A percentile compares a stretch with the other conserved stretches of the same genome.
Conservation (phyloP, 1,140 invertebrate genomes). For the Cotesia vestalis region DNA sequence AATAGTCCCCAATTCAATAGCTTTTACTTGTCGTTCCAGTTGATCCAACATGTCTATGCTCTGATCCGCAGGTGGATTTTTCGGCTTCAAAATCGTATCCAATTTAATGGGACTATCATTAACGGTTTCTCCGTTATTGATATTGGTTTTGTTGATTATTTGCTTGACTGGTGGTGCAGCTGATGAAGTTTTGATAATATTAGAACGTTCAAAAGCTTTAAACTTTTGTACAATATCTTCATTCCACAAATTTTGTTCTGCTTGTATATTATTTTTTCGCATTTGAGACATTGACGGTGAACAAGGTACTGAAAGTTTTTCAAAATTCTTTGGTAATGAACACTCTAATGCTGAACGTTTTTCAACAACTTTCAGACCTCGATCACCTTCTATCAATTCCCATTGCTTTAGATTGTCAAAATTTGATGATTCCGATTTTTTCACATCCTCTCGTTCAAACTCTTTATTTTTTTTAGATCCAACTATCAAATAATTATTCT, state of each 20-base stretch:
- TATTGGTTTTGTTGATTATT: not conserved
- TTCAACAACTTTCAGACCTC: conserved; percentile 49
- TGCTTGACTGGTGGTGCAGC: not conserved
- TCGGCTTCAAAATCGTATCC: conserved; percentile 35
- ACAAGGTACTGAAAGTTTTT: conserved; percentile 20
- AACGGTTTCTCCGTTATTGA: not conserved
- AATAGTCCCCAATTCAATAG: conserved; percentile 57
- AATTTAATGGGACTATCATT: conserved; percentile 32
- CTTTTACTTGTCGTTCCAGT: conserved; percentile 57
- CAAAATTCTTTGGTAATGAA: conserved; percentile 19
- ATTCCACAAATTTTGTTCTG: conserved; percentile 17
- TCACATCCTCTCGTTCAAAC: not conserved
- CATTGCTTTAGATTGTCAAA: conserved; percentile 54
- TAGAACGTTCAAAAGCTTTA: conserved; percentile 48
- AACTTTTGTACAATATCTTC: conserved; percentile 45
- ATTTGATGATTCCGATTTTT: conserved; percentile 2
- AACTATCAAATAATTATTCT: conserved; percentile 12
- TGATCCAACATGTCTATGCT: conserved; percentile 52
- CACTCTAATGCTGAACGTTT: conserved; percentile 29
- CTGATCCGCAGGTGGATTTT: conserved; percentile 33
- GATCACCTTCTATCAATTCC: conserved; percentile 53
- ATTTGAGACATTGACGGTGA: conserved; percentile 24
- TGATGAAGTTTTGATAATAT: conserved; percentile 43
- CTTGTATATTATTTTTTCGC: not conserved
- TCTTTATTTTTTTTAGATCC: conserved; percentile 28